Conservation (phyloP, 2,888 invertebrate genomes). For the Notocelia uddmanniana region DNA sequence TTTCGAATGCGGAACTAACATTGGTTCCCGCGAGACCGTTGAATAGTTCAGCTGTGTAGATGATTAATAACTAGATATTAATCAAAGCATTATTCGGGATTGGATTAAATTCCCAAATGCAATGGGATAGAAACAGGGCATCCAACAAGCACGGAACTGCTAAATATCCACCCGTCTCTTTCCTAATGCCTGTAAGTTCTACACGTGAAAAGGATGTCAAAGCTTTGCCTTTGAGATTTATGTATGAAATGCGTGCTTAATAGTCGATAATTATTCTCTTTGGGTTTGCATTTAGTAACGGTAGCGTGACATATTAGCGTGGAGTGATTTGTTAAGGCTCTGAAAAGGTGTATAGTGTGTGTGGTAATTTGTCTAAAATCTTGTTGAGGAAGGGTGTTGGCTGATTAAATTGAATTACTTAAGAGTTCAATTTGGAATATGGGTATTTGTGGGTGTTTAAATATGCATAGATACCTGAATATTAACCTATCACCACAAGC, state of each 20-base stretch:
- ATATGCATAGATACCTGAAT: neutral
- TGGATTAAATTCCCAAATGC: conserved; percentile 44
- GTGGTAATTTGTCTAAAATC: conserved; percentile 12
- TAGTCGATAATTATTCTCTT: conserved; percentile 39
- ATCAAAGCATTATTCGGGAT: conserved; percentile 42
- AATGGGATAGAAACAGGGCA: conserved; percentile 31
- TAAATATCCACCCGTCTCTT: conserved; percentile 3
- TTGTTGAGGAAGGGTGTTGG: neutral
- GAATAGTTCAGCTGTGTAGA: conserved; percentile 43
- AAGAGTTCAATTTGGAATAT: neutral
- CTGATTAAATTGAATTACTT: conserved; percentile 11
- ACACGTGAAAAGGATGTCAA: conserved; percentile 3
- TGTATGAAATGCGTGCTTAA: conserved; percentile 25
- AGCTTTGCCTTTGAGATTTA: conserved; percentile 17
- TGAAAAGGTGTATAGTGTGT: conserved; percentile 22
- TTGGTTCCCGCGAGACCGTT: conserved; percentile 41
- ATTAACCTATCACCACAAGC: too few relatives aligned
- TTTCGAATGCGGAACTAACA: conserved; percentile 44
- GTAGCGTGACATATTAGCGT: conserved; percentile 24
- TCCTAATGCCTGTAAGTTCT: neutral
- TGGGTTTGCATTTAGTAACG: conserved; percentile 31
- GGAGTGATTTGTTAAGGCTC: neutral
- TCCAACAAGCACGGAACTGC: neutral
- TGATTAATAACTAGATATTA: conserved; percentile 46
- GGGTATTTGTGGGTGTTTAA: neutral